Percentiles rank a stretch among this genome's conserved stretches.
phyloP scores from a whole-genome alignment of 2,113 vertebrate genomes.

The Oncorhynchus nerka region DNA sequence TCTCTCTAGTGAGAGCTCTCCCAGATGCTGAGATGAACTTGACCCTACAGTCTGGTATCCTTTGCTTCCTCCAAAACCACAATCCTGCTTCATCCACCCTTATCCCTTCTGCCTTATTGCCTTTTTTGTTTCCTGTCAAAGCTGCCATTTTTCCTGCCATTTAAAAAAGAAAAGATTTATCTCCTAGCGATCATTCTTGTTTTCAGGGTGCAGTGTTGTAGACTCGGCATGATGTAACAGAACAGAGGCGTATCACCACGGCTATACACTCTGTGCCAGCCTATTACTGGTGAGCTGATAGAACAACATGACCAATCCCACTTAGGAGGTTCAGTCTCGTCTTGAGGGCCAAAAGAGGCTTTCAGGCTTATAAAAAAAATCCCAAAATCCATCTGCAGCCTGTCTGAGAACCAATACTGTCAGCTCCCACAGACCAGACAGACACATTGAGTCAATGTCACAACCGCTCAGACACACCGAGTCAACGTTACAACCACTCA shows the following conservation, averaged over 20 bases:
- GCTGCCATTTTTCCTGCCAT: too few species aligned
- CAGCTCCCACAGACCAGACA: conserved; percentile 53
- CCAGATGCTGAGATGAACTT: too few species aligned
- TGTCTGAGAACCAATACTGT: conserved; percentile 39
- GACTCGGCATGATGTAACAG: too few species aligned
- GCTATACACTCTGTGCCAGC: not conserved
- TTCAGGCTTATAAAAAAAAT: conserved; percentile 48
- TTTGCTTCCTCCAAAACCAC: not conserved
- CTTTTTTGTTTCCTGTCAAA: not conserved
- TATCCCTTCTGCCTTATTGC: not conserved
- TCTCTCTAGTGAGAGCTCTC: too few species aligned
- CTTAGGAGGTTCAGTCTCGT: conserved; percentile 18
- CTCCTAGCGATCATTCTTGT: too few species aligned
- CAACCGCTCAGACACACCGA: conserved; percentile 50
- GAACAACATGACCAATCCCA: conserved; percentile 29
- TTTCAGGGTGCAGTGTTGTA: too few species aligned
- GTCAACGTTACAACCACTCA: too few species aligned
- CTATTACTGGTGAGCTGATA: not conserved
- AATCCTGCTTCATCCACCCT: not conserved
- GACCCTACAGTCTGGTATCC: not conserved
- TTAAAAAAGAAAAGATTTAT: too few species aligned
- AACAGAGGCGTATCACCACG: too few species aligned
- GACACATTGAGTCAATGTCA: conserved; percentile 45
- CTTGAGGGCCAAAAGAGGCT: conserved; percentile 24
- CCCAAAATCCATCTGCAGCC: conserved; percentile 41